Conservation (phyloP, 2,797 vertebrate species). For the Smutsia gigantea region DNA sequence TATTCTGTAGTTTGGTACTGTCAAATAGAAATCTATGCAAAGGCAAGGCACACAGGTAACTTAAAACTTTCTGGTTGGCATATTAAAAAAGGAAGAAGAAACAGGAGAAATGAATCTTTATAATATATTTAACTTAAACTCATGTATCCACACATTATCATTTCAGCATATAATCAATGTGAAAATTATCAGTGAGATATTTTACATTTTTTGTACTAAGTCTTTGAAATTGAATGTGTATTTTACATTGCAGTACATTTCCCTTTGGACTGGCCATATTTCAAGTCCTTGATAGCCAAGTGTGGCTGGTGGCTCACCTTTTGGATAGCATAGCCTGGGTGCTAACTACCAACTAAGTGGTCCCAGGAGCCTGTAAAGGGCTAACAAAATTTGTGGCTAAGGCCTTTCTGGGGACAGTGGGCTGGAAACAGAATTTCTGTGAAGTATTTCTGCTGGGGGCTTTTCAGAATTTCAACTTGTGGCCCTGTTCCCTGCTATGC, state of each 20-base stretch:
- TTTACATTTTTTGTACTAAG: neutral
- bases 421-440: neutral
- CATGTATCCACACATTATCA: neutral
- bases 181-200: neutral
- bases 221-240: neutral
- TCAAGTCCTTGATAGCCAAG: neutral
- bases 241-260: neutral
- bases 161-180: conserved; percentile 14
- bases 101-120: neutral
- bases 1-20: neutral
- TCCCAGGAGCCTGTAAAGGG: neutral
- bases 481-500: neutral
- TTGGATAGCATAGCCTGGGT: neutral
- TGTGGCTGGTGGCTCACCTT: neutral
- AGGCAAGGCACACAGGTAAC: neutral
- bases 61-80: conserved; percentile 29
- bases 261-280: neutral
- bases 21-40: conserved; percentile 15
- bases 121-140: neutral
- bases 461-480: neutral
- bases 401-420: conserved; percentile 44
- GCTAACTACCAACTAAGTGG: conserved; percentile 44
- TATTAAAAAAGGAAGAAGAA: conserved; percentile 36
- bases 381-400: conserved; percentile 31
- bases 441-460: neutral